phyloP scores from a whole-genome alignment of 1,140 invertebrate species.

The Aricia agestis region DNA sequence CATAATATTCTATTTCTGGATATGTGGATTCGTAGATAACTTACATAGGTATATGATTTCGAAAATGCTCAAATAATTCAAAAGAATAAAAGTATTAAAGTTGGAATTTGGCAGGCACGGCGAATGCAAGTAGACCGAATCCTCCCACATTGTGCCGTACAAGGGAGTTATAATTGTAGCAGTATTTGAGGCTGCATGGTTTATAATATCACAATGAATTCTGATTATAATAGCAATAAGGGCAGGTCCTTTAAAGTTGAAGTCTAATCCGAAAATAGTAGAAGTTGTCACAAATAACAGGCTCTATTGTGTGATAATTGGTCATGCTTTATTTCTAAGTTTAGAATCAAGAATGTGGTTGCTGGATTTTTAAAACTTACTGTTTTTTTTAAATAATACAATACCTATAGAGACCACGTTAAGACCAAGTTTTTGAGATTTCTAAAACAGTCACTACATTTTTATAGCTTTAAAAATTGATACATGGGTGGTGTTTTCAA shows the following conservation, averaged over 20 bases:
- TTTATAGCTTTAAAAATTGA: too few species aligned
- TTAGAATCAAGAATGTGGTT: too few species aligned
- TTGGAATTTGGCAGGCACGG: neutral
- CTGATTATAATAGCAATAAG: slow-evolving; percentile 13
- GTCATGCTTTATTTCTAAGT: neutral
- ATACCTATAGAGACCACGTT: too few species aligned
- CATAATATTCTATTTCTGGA: too few species aligned
- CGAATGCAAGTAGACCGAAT: slow-evolving; percentile 6
- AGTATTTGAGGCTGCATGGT: slow-evolving; percentile 3
- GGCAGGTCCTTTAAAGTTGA: slow-evolving; percentile 4
- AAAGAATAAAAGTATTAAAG: neutral
- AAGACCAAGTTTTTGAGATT: too few species aligned
- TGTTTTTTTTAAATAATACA: too few species aligned
- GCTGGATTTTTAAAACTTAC: too few species aligned
- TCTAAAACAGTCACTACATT: too few species aligned
- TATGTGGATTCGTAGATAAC: neutral
- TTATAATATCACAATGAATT: slow-evolving; percentile 16
- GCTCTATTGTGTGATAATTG: neutral
- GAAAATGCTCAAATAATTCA: too few species aligned
- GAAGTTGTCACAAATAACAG: neutral
- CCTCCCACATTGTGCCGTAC: slow-evolving; percentile 11
- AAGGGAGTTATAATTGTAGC: slow-evolving; percentile 7
- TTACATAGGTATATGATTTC: too few species aligned
- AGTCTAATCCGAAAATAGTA: neutral
- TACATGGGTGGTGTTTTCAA: too few species aligned